Conservation (phyloP, 2,888 invertebrate genomes). For the Calephelis perditalis region DNA sequence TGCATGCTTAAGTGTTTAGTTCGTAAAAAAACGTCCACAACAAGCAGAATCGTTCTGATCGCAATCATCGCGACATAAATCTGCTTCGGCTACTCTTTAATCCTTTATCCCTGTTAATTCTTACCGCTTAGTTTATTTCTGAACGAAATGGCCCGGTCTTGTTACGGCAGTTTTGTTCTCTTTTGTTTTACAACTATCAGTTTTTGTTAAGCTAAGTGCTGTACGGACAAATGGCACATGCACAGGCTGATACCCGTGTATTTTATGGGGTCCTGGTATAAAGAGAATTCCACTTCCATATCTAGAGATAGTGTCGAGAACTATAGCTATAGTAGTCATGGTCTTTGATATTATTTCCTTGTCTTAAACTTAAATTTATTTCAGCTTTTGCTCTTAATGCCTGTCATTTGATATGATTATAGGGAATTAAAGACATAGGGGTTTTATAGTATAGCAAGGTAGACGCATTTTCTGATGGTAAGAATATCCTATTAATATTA, state of each 20-base stretch:
- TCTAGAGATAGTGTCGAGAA: conserved; percentile 34
- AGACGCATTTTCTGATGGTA: too few relatives aligned
- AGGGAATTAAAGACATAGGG: too few relatives aligned
- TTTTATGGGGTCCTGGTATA: conserved; percentile 52
- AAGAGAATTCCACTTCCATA: conserved; percentile 40
- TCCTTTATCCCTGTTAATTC: conserved; percentile 77
- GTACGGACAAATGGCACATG: conserved; percentile 69
- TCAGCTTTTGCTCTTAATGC: background rate
- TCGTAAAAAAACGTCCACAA: conserved; percentile 52
- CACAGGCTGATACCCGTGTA: conserved; percentile 47
- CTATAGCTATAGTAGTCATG: conserved; percentile 32
- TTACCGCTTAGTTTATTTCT: conserved; percentile 77
- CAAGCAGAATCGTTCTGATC: conserved; percentile 67
- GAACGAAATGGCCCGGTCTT: conserved; percentile 69
- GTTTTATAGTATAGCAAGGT: too few relatives aligned
- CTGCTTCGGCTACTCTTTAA: conserved; percentile 76
- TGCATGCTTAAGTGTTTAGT: conserved; percentile 21
- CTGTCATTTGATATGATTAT: background rate
- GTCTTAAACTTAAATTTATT: conserved; percentile 24
- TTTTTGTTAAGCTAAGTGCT: conserved; percentile 77
- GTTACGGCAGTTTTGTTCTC: conserved; percentile 63
- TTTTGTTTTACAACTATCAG: conserved; percentile 76
- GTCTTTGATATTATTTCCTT: conserved; percentile 25
- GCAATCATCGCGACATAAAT: conserved; percentile 75
- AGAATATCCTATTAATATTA: too few relatives aligned